Evolutionary conservation across 2,888 invertebrate genomes (phyloP).

Genomic region (Heliothis peltigera): DNA sequence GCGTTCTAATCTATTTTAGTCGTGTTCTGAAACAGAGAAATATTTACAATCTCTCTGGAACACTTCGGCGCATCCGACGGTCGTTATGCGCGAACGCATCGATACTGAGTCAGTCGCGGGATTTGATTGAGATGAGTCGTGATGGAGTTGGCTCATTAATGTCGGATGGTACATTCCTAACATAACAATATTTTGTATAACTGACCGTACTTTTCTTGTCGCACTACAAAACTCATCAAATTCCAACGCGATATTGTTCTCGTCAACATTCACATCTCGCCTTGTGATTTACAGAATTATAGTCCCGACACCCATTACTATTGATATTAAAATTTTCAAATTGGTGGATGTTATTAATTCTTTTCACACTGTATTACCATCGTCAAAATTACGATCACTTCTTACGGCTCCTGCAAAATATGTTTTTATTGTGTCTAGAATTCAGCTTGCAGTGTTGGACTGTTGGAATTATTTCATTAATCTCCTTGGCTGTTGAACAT

Average conservation of each 20-base stretch:
- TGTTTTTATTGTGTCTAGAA: slow-evolving; percentile 54
- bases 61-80: slow-evolving; percentile 90
- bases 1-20: slow-evolving; percentile 89
- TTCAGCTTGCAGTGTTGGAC: slow-evolving; percentile 31
- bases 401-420: slow-evolving; percentile 37
- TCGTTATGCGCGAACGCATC: slow-evolving; percentile 88
- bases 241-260: slow-evolving; percentile 18
- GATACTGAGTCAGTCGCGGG: slow-evolving; percentile 82
- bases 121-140: slow-evolving; percentile 82
- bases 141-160: slow-evolving; percentile 83
- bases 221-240: slow-evolving; percentile 29
- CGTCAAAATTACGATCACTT: slow-evolving; percentile 50
- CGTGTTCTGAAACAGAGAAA: slow-evolving; percentile 89
- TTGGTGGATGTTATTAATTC: slow-evolving; percentile 50
- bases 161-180: slow-evolving; percentile 71
- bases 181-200: slow-evolving; percentile 58
- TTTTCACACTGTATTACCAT: slow-evolving; percentile 53
- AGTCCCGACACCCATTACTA: slow-evolving; percentile 32
- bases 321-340: slow-evolving; percentile 35
- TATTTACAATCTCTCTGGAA: slow-evolving; percentile 89
- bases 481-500: slow-evolving; percentile 53
- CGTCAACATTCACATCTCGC: slow-evolving; percentile 15
- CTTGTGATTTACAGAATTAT: slow-evolving; percentile 38
- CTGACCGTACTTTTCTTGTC: slow-evolving; percentile 52
- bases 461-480: slow-evolving; percentile 50